Evolutionary conservation across 2,797 vertebrate genomes (phyloP).

Genomic region (Mormyrus hasselquistii): DNA sequence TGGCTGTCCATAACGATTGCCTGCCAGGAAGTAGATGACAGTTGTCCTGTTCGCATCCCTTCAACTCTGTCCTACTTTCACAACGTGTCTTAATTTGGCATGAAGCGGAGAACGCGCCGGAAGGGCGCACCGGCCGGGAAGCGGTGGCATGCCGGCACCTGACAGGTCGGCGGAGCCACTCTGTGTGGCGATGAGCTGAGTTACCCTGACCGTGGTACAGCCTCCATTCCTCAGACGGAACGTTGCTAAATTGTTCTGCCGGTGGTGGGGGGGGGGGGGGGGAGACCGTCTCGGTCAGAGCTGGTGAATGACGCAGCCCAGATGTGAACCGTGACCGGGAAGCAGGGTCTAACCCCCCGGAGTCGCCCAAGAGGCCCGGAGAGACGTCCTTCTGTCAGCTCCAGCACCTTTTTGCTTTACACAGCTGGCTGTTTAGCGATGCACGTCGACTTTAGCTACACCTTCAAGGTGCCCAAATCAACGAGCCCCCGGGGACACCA

Average conservation of each 20-base stretch:
- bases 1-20: neutral
- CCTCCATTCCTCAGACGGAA: neutral
- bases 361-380: neutral
- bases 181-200: too few species aligned
- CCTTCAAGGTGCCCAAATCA: neutral
- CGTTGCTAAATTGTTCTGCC: neutral
- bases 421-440: neutral
- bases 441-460: neutral
- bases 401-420: neutral
- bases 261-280: too few species aligned
- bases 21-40: neutral
- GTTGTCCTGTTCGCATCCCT: neutral
- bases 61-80: too few species aligned
- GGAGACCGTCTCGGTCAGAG: neutral
- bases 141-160: neutral
- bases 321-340: slow-evolving; percentile 6
- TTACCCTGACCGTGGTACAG: too few species aligned
- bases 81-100: neutral
- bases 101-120: neutral
- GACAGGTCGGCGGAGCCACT: neutral
- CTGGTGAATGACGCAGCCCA: neutral
- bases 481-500: neutral
- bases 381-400: neutral
- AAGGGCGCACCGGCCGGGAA: neutral
- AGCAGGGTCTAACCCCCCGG: neutral